Conservation (phyloP, 2,113 vertebrate genomes). For the Vulpes vulpes region DNA sequence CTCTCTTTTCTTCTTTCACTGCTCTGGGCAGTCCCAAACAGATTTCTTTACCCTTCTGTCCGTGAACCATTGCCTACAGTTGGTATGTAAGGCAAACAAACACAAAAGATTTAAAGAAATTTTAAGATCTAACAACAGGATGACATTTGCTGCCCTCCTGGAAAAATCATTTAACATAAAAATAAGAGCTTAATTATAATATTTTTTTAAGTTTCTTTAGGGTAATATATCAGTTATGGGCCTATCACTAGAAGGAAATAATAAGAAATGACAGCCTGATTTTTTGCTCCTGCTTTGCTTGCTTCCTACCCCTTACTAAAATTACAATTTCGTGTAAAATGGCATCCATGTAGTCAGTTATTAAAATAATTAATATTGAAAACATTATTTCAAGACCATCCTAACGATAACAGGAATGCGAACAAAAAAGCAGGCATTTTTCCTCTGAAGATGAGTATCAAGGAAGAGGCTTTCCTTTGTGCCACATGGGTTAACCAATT, state of each 20-base stretch:
- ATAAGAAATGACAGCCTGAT: constrained; percentile 17
- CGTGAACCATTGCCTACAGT: background rate
- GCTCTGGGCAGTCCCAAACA: background rate
- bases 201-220: constrained; percentile 6
- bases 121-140: constrained; percentile 10
- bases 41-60: background rate
- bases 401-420: background rate
- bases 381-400: background rate
- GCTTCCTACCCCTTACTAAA: background rate
- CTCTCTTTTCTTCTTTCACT: background rate
- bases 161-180: background rate
- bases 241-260: background rate
- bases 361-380: background rate
- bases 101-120: background rate
- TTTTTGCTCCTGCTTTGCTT: background rate
- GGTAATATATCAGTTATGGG: background rate
- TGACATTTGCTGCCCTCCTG: background rate
- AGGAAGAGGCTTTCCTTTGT: background rate
- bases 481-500: background rate
- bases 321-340: background rate
- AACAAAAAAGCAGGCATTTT: background rate
- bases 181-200: constrained; percentile 44
- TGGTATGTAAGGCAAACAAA: background rate
- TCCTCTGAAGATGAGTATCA: background rate
- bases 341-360: background rate